These are phyloP conservation scores for Grammomys dolichurus DNA, from an alignment of 2,113 vertebrate species.

Conservation along the genomic window DNA sequence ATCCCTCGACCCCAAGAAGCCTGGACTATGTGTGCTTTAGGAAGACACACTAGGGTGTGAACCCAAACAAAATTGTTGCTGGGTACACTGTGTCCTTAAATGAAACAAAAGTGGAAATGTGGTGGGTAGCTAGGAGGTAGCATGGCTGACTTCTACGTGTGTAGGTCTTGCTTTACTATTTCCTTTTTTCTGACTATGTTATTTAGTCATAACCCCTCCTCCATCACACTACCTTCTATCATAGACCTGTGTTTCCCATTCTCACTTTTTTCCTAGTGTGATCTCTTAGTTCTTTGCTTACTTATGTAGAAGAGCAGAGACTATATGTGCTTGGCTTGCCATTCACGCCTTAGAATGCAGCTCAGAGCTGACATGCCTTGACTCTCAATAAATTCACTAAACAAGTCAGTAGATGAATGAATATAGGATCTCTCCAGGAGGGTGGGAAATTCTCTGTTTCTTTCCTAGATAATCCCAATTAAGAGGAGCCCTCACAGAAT, in stretches of 20 bases:
- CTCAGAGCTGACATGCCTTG: not conserved
- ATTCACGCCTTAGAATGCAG: not conserved
- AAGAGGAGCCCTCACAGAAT: not conserved
- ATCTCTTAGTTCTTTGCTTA: constrained; percentile 12
- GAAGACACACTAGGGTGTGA: not conserved
- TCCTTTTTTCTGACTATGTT: constrained; percentile 2
- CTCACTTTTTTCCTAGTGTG: not conserved
- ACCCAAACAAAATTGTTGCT: not conserved
- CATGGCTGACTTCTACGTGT: not conserved
- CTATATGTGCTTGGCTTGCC: not conserved
- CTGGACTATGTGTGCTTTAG: not conserved
- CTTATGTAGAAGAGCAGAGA: not conserved
- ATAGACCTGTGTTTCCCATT: not conserved
- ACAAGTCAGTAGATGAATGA: not conserved
- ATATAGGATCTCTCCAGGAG: not conserved
- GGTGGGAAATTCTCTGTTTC: not conserved
- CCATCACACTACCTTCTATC: not conserved
- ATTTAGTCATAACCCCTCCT: not conserved
- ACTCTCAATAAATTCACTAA: constrained; percentile 35
- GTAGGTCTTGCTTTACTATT: not conserved
- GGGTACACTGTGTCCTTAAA: not conserved
- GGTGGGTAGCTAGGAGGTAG: not conserved
- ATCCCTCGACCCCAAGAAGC: not conserved
- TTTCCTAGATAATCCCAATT: not conserved
- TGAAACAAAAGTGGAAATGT: not conserved